Evolutionary conservation across 2,888 invertebrate species (phyloP).

Genomic region (Miltochrista miniata): DNA sequence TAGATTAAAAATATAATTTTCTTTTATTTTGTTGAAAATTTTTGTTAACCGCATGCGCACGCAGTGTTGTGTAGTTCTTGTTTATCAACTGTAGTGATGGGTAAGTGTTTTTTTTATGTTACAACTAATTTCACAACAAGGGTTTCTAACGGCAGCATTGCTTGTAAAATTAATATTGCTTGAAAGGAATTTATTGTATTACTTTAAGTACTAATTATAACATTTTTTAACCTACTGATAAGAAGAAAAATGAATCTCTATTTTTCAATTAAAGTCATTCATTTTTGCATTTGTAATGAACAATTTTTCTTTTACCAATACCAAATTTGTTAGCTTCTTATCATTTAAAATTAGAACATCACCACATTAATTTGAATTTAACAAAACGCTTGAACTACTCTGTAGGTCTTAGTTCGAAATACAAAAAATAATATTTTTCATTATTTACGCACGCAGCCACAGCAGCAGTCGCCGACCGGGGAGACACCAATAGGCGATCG

Average conservation of each 20-base stretch:
- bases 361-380: background rate
- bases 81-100: conserved; percentile 25
- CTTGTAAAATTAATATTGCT: conserved; percentile 25
- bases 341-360: background rate
- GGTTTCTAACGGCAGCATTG: conserved; percentile 18
- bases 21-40: conserved; percentile 21
- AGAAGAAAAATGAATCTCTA: too few relatives aligned
- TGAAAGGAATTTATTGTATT: background rate
- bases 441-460: conserved; percentile 60
- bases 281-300: too few relatives aligned
- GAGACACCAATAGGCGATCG: conserved; percentile 70
- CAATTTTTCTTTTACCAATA: too few relatives aligned
- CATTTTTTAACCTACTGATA: too few relatives aligned
- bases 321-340: background rate
- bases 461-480: conserved; percentile 74
- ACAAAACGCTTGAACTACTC: too few relatives aligned
- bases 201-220: background rate
- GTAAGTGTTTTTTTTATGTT: conserved; percentile 38
- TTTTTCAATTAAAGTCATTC: too few relatives aligned
- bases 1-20: conserved; percentile 7
- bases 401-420: too few relatives aligned
- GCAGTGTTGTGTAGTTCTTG: conserved; percentile 42
- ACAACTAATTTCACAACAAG: conserved; percentile 19
- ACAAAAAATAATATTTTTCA: conserved; percentile 7
- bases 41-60: conserved; percentile 43